Percentiles rank a stretch among this genome's conserved stretches.
Conservation (phyloP, 1,140 invertebrate species). For the Drosophila watanabei region DNA sequence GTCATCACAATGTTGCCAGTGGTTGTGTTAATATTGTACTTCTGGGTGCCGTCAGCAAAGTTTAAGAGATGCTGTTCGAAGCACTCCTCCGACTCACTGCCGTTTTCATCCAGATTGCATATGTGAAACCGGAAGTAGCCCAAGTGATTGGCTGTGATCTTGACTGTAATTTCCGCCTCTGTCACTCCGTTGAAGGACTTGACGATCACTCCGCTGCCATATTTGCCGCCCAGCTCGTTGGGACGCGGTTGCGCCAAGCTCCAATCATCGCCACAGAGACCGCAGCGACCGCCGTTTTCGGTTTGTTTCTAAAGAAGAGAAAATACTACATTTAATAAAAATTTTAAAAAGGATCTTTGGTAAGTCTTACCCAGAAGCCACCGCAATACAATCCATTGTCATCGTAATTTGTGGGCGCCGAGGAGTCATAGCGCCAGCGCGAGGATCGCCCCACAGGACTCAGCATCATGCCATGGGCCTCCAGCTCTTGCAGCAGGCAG, state of each 20-base stretch:
- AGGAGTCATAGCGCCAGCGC: slow-evolving; percentile 88
- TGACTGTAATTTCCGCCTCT: slow-evolving; percentile 82
- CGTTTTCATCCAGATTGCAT: slow-evolving; percentile 85
- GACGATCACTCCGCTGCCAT: slow-evolving; percentile 87
- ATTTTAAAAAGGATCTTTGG: rapidly evolving
- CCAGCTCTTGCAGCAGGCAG: slow-evolving; percentile 10
- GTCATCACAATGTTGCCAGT: slow-evolving; percentile 36
- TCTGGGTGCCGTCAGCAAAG: slow-evolving; percentile 52
- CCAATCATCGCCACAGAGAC: slow-evolving; percentile 88
- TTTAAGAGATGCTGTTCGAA: slow-evolving; percentile 80
- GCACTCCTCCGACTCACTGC: slow-evolving; percentile 65
- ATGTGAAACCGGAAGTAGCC: slow-evolving; percentile 87
- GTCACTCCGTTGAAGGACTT: slow-evolving; percentile 73
- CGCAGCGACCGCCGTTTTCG: slow-evolving; percentile 87
- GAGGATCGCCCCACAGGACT: slow-evolving; percentile 89
- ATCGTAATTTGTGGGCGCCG: slow-evolving; percentile 87
- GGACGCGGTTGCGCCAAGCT: slow-evolving; percentile 86
- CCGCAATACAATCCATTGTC: slow-evolving; percentile 90
- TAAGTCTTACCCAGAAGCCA: slow-evolving; percentile 84
- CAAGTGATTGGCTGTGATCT: slow-evolving; percentile 87
- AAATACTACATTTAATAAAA: not conserved
- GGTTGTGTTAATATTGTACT: slow-evolving; percentile 32
- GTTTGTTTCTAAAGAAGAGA: slow-evolving; percentile 76
- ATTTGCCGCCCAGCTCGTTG: slow-evolving; percentile 89
- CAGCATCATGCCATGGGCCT: slow-evolving; percentile 89